phyloP scores from a whole-genome alignment of 2,113 vertebrate genomes.

The Ciconia stormi region DNA sequence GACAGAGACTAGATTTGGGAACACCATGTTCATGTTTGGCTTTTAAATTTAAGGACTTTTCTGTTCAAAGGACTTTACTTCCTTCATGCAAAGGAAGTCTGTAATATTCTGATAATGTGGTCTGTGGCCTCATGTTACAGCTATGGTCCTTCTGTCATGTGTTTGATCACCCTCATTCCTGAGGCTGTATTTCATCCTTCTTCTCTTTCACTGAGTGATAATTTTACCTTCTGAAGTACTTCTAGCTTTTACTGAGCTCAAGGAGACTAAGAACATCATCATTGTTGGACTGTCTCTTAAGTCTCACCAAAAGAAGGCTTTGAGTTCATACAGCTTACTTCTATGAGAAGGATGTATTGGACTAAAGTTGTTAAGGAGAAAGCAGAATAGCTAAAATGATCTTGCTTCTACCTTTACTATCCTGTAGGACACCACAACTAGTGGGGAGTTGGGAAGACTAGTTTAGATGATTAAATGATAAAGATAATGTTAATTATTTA shows the following conservation, averaged over 20 bases:
- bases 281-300: neutral
- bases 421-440: neutral
- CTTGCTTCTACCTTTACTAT: neutral
- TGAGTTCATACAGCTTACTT: neutral
- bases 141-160: neutral
- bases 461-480: neutral
- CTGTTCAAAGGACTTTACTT: neutral
- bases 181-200: neutral
- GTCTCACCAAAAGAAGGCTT: neutral
- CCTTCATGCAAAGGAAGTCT: neutral
- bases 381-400: neutral
- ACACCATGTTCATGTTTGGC: rapidly evolving
- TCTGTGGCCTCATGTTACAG: neutral
- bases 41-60: neutral
- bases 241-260: neutral
- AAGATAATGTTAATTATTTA: neutral
- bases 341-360: neutral
- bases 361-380: neutral
- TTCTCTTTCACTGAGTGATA: neutral
- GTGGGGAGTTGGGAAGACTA: neutral
- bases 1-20: neutral
- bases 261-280: neutral
- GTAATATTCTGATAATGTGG: neutral
- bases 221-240: neutral
- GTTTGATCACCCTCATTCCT: neutral